Evolutionary conservation across 1,140 invertebrate genomes (phyloP).

Genomic region (Heliconius hermathena): DNA sequence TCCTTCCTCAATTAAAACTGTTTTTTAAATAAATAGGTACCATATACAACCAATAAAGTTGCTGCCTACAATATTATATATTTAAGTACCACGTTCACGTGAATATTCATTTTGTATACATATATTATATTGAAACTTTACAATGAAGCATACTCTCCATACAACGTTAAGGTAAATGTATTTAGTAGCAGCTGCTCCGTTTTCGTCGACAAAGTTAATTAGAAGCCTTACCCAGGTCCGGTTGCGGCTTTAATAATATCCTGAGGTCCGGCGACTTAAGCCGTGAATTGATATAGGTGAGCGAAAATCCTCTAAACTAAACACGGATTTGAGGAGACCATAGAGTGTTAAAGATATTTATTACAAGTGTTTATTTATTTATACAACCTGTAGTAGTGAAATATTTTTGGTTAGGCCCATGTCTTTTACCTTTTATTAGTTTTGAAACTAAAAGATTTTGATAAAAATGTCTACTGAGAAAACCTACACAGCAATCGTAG

Average conservation of each 20-base stretch:
- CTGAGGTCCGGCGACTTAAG: conserved; percentile 51
- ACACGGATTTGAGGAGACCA: conserved; percentile 21
- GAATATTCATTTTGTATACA: neutral
- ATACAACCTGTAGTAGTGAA: neutral
- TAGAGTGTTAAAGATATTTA: conserved; percentile 12
- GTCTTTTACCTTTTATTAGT: neutral
- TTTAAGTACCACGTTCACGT: no score
- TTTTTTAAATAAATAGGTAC: no score
- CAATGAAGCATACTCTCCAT: conserved; percentile 1
- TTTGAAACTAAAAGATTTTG: neutral
- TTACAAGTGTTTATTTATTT: neutral
- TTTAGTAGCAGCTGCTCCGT: conserved; percentile 58
- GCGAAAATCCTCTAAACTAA: conserved; percentile 28
- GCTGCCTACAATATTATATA: no score
- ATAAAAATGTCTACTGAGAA: no score
- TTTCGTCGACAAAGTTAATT: conserved; percentile 65
- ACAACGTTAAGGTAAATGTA: conserved; percentile 14
- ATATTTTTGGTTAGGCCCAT: neutral
- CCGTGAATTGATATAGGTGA: conserved; percentile 62
- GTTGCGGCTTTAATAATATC: conserved; percentile 67
- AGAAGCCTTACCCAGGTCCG: conserved; percentile 57
- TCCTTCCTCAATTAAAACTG: no score
- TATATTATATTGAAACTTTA: neutral
- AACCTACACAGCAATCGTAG: no score
- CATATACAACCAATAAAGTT: no score